A percentile compares a stretch with the other conserved stretches of the same genome.
Evolutionary conservation across 2,797 vertebrate species (phyloP).

Genomic region (Danio choprae): DNA sequence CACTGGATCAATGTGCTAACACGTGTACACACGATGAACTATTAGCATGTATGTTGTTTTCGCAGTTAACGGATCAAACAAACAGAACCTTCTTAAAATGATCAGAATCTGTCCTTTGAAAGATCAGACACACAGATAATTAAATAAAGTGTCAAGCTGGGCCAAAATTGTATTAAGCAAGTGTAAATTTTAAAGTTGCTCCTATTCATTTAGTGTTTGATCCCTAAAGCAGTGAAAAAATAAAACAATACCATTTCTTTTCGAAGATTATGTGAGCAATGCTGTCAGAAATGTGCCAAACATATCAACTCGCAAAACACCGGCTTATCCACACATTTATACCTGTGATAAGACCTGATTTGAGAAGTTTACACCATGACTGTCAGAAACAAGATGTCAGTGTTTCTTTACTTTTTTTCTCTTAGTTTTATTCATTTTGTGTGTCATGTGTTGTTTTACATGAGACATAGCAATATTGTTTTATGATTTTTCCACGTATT

Average conservation of each 20-base stretch:
- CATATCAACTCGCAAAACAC: background rate
- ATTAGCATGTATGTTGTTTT: background rate
- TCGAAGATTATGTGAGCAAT: background rate
- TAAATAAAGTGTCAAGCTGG: background rate
- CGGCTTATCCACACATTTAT: background rate
- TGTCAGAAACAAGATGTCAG: background rate
- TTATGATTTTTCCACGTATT: slow-evolving; percentile 12
- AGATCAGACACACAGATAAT: slow-evolving; percentile 3
- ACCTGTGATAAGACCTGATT: slow-evolving; percentile 1
- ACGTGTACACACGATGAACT: slow-evolving; percentile 17
- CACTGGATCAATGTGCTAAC: slow-evolving; percentile 16
- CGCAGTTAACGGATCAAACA: slow-evolving; percentile 11
- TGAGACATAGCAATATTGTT: slow-evolving; percentile 12
- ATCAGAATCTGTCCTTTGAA: background rate
- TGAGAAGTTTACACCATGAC: slow-evolving; percentile 1
- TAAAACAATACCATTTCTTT: background rate
- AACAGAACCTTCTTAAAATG: background rate
- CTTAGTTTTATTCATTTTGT: background rate
- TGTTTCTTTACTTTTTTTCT: background rate
- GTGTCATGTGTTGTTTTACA: slow-evolving; percentile 8
- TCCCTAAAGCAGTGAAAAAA: background rate
- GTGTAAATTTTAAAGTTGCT: background rate
- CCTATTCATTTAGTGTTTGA: background rate
- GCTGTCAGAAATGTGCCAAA: slow-evolving; percentile 8
- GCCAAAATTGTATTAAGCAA: background rate